Conservation (phyloP, 2,113 vertebrate genomes). For the Phalacrocorax brasilianus region DNA sequence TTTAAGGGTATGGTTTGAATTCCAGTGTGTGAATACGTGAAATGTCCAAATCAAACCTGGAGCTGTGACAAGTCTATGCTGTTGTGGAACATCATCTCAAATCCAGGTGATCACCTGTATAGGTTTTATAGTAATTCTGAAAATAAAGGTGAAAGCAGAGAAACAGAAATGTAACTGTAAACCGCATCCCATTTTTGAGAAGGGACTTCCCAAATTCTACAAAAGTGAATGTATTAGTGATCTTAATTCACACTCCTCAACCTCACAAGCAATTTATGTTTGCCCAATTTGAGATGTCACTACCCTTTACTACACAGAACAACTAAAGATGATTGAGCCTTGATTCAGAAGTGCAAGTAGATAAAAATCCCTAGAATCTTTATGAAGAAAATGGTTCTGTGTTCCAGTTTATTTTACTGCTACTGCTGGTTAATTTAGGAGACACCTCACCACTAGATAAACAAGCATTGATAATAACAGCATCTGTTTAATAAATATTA, state of each 20-base stretch:
- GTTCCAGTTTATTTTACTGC: not conserved
- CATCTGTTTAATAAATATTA: constrained; percentile 4
- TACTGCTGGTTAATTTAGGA: not conserved
- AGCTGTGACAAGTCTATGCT: not conserved
- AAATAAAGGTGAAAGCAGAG: not conserved
- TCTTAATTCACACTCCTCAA: not conserved
- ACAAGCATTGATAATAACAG: not conserved
- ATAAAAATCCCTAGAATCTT: not conserved
- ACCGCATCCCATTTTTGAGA: not conserved
- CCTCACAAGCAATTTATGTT: not conserved
- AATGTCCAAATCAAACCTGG: not conserved
- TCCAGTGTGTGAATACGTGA: not conserved
- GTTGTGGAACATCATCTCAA: not conserved
- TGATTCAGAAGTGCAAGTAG: not conserved
- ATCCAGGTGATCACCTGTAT: not conserved
- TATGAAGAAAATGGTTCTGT: not conserved
- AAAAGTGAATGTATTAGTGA: not conserved
- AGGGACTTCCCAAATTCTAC: not conserved
- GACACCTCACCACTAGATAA: not conserved
- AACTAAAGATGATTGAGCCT: not conserved
- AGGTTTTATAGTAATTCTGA: not conserved
- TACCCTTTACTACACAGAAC: not conserved
- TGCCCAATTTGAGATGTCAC: not conserved
- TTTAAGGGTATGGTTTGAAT: not conserved
- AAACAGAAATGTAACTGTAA: not conserved